These are phyloP conservation scores for Chrysolina oricalcia DNA, from an alignment of 2,888 invertebrate genomes.

Conservation along the genomic window DNA sequence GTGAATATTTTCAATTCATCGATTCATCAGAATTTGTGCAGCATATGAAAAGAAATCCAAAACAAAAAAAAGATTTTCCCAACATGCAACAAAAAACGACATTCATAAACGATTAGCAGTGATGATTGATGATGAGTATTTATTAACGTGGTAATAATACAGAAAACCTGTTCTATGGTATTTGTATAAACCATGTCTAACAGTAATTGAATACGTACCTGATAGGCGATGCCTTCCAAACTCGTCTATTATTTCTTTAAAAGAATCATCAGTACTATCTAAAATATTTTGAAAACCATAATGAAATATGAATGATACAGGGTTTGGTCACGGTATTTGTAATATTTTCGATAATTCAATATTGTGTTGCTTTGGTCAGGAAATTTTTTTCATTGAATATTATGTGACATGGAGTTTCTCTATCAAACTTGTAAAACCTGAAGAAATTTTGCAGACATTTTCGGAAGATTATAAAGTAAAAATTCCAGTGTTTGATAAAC, in stretches of 20 bases:
- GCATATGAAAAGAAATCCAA: neutral
- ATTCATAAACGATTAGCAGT: neutral
- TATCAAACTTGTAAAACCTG: neutral
- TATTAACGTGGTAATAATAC: neutral
- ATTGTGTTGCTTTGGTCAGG: neutral
- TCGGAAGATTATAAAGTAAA: too few species aligned
- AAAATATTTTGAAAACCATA: slow-evolving; percentile 29
- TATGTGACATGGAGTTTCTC: neutral
- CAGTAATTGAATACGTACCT: slow-evolving; percentile 61
- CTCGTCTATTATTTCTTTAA: slow-evolving; percentile 64
- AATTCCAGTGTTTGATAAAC: too few species aligned
- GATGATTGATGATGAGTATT: neutral
- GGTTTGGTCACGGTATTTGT: slow-evolving; percentile 28
- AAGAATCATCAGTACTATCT: slow-evolving; percentile 63
- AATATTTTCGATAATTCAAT: slow-evolving; percentile 34
- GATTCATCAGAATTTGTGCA: neutral
- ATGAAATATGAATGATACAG: neutral
- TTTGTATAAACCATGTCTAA: slow-evolving; percentile 1
- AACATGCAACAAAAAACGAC: neutral
- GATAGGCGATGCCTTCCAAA: slow-evolving; percentile 67
- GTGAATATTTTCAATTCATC: too few species aligned
- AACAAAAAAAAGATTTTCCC: neutral
- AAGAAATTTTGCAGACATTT: too few species aligned
- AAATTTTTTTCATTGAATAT: neutral
- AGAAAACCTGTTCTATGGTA: neutral